Percentiles rank a stretch among this genome's conserved stretches.
These are phyloP conservation scores for Pelosia muscerda DNA, from an alignment of 2,888 invertebrate species.

Conservation along the genomic window DNA sequence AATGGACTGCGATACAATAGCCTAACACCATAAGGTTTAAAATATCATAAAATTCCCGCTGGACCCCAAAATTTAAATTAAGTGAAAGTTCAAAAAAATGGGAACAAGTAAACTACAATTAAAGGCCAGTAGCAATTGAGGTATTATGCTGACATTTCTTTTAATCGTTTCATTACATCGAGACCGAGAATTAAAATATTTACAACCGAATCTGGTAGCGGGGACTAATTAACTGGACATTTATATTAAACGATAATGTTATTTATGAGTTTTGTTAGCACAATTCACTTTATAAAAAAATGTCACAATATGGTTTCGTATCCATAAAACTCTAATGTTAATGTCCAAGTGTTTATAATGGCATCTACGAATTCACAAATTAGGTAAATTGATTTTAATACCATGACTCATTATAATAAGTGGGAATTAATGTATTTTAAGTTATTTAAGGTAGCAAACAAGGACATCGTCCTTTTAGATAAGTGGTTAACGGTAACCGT, in stretches of 20 bases:
- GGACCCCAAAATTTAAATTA: conserved; percentile 25
- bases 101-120: conserved; percentile 40
- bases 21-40: too few relatives aligned
- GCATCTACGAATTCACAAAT: neutral
- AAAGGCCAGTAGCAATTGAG: conserved; percentile 47
- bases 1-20: too few relatives aligned
- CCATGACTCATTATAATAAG: neutral
- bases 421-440: neutral
- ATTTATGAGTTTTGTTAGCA: neutral
- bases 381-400: neutral
- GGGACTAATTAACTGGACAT: conserved; percentile 16
- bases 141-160: conserved; percentile 40
- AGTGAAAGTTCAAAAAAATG: conserved; percentile 48
- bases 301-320: neutral
- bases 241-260: conserved; percentile 9
- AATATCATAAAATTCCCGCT: neutral
- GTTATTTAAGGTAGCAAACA: neutral
- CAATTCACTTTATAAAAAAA: conserved; percentile 4
- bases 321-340: neutral
- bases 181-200: conserved; percentile 23
- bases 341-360: neutral
- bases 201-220: conserved; percentile 11
- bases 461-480: neutral
- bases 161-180: conserved; percentile 22
- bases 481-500: too few relatives aligned